Evolutionary conservation across 2,113 vertebrate genomes (phyloP).

Genomic region (Bujurquina vittata): DNA sequence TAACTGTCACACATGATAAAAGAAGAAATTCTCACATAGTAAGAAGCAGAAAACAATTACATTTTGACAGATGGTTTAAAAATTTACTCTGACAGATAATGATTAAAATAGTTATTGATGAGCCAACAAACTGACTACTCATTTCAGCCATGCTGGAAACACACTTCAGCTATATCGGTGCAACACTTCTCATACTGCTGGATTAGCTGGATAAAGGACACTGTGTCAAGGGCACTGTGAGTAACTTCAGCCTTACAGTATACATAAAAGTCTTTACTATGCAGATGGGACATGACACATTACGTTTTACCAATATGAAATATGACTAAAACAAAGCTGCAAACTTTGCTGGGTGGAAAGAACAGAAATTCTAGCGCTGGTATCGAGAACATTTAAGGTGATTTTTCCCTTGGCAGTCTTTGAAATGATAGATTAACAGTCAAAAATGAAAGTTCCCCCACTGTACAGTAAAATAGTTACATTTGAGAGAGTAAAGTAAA

Average conservation of each 20-base stretch:
- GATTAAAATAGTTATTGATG: not conserved
- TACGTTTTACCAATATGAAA: not conserved
- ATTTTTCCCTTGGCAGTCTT: not conserved
- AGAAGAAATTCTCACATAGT: not conserved
- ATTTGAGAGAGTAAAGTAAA: not conserved
- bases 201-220: not conserved
- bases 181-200: not conserved
- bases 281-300: not conserved
- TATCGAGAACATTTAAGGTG: not conserved
- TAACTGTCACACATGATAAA: not conserved
- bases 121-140: not conserved
- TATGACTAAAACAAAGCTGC: not conserved
- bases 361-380: not conserved
- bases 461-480: not conserved
- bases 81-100: not conserved
- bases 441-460: not conserved
- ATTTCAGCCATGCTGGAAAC: not conserved
- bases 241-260: not conserved
- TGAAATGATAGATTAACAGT: not conserved
- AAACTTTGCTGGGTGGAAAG: fast-evolving
- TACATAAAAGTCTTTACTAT: not conserved
- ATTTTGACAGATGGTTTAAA: not conserved
- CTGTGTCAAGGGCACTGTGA: not conserved
- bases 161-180: not conserved
- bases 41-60: conserved; percentile 2